These are phyloP conservation scores for Onchidella celtica DNA, from an alignment of 2,888 invertebrate species.

Conservation along the genomic window DNA sequence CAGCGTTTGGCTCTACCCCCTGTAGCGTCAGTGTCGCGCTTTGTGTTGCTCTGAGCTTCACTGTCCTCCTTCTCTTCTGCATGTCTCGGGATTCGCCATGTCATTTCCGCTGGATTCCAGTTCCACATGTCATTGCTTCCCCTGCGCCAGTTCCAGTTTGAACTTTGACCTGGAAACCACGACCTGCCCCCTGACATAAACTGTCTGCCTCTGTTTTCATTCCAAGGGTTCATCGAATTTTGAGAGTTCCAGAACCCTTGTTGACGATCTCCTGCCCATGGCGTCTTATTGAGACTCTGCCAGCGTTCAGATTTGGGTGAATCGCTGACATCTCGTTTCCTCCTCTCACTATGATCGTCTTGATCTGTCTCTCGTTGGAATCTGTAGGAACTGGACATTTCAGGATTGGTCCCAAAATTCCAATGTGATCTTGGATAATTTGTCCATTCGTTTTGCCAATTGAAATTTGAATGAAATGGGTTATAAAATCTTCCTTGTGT, in stretches of 20 bases:
- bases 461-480: neutral
- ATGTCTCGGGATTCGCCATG: constrained; percentile 5
- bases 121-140: neutral
- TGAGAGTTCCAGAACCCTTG: neutral
- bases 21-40: neutral
- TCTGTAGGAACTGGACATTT: constrained; percentile 10
- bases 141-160: neutral
- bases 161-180: neutral
- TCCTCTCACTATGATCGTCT: neutral
- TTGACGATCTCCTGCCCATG: neutral
- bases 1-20: constrained; percentile 14
- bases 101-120: neutral
- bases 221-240: neutral
- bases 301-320: constrained; percentile 8
- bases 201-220: neutral
- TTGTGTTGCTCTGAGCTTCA: neutral
- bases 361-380: neutral
- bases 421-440: neutral
- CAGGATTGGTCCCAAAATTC: neutral
- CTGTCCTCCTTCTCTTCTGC: neutral
- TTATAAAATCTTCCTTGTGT: neutral
- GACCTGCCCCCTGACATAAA: neutral
- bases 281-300: neutral
- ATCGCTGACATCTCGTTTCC: neutral
- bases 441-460: neutral